Evolutionary conservation across 1,140 invertebrate species (phyloP).

Genomic region (Colletes latitarsis): DNA sequence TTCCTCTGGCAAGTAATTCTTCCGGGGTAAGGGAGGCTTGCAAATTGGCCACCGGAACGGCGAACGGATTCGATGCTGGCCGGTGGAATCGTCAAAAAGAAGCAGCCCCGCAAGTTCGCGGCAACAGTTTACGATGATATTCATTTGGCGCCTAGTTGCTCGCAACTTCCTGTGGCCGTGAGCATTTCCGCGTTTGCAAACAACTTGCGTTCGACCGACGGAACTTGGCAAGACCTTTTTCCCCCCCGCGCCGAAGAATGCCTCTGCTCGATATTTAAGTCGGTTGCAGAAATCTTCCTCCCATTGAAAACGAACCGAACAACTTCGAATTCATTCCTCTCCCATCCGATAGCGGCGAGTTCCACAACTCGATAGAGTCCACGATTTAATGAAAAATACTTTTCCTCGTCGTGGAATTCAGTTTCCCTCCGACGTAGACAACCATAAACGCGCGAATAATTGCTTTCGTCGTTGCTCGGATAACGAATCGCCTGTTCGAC

Average conservation of each 20-base stretch:
- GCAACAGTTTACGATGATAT: slow-evolving; percentile 35
- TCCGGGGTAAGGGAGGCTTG: background rate
- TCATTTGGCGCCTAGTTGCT: slow-evolving; percentile 14
- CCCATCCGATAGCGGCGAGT: background rate
- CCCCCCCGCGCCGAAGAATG: background rate
- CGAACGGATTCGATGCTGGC: slow-evolving; percentile 6
- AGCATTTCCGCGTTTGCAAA: slow-evolving; percentile 2
- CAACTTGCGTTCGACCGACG: slow-evolving; percentile 7
- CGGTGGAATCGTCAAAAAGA: background rate
- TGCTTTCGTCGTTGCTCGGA: too few relatives aligned
- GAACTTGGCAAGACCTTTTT: slow-evolving; percentile 21
- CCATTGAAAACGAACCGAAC: background rate
- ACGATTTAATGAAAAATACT: too few relatives aligned
- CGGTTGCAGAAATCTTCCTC: background rate
- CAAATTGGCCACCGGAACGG: background rate
- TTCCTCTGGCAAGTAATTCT: slow-evolving; percentile 11
- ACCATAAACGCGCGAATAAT: slow-evolving; percentile 19
- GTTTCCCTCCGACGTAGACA: too few relatives aligned
- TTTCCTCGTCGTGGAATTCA: too few relatives aligned
- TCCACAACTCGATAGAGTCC: too few relatives aligned
- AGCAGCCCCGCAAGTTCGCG: slow-evolving; percentile 16
- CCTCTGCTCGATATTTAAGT: background rate
- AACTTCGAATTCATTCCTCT: background rate
- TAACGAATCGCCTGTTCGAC: too few relatives aligned
- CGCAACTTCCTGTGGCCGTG: slow-evolving; percentile 11